Evolutionary conservation across 2,113 vertebrate species (phyloP).

Genomic region (Thalassarche chlororhynchos): DNA sequence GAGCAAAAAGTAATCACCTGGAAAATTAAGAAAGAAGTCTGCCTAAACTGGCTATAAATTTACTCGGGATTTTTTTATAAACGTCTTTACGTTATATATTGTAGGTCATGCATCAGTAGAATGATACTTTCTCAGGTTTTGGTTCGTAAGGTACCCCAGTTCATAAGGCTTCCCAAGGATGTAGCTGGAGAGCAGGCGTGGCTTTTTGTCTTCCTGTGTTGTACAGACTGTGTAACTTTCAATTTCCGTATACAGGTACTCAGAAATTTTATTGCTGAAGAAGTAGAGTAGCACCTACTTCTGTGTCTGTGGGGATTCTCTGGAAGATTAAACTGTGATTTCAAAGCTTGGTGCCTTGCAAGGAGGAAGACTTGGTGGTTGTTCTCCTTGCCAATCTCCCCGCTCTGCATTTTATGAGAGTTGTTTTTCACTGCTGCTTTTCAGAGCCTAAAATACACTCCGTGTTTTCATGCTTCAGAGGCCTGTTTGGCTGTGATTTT

Average conservation of each 20-base stretch:
- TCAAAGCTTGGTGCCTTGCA: background rate
- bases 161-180: background rate
- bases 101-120: fast-evolving
- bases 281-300: background rate
- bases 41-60: fast-evolving
- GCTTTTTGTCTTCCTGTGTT: background rate
- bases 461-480: background rate
- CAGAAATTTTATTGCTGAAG: no score
- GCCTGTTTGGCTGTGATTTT: background rate
- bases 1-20: background rate
- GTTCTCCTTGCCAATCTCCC: background rate
- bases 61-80: background rate
- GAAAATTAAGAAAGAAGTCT: no score
- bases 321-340: background rate
- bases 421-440: background rate
- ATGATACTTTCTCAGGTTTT: background rate
- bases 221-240: background rate
- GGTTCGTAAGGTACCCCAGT: fast-evolving
- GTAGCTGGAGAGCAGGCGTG: background rate
- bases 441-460: background rate
- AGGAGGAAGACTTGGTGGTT: background rate
- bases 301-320: background rate
- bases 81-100: fast-evolving
- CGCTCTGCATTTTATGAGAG: background rate
- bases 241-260: background rate